Conservation (phyloP, 2,888 invertebrate species). For the Nemotelus nigrinus region DNA sequence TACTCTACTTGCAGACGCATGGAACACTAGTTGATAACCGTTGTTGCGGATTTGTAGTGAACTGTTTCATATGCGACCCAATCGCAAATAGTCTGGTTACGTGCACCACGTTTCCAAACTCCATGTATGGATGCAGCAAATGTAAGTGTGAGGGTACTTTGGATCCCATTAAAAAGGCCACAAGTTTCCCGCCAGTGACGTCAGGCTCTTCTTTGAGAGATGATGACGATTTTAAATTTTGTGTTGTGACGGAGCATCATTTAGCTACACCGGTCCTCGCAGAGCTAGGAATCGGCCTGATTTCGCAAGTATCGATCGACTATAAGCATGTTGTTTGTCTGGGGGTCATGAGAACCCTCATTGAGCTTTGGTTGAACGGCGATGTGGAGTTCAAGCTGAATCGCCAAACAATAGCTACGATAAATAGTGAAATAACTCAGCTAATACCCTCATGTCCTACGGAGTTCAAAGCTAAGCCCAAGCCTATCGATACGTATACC, state of each 20-base stretch:
- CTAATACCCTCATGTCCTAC: slow-evolving; percentile 40
- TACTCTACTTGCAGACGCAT: slow-evolving; percentile 29
- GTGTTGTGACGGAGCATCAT: slow-evolving; percentile 48
- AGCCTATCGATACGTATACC: slow-evolving; percentile 31
- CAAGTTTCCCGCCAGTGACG: slow-evolving; percentile 43
- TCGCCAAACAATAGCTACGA: slow-evolving; percentile 42
- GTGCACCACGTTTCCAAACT: slow-evolving; percentile 47
- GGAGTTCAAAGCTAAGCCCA: slow-evolving; percentile 44
- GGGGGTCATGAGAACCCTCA: slow-evolving; percentile 49
- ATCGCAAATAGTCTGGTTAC: slow-evolving; percentile 49
- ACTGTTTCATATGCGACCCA: slow-evolving; percentile 48
- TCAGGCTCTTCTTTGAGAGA: slow-evolving; percentile 27
- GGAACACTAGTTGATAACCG: slow-evolving; percentile 38
- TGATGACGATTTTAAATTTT: slow-evolving; percentile 50
- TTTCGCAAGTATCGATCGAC: slow-evolving; percentile 49
- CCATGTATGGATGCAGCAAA: slow-evolving; percentile 50
- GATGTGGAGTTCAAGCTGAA: slow-evolving; percentile 48
- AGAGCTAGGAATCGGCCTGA: slow-evolving; percentile 47
- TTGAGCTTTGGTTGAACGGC: slow-evolving; percentile 48
- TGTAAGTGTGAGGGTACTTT: slow-evolving; percentile 46
- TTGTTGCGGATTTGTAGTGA: slow-evolving; percentile 31
- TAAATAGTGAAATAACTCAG: slow-evolving; percentile 41
- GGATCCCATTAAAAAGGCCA: slow-evolving; percentile 39
- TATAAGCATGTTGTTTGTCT: slow-evolving; percentile 48
- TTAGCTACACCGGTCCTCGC: slow-evolving; percentile 43